Base-by-base conservation (phyloP, 2,888 invertebrate genomes). In the Minunthozetes semirufus region DNA sequence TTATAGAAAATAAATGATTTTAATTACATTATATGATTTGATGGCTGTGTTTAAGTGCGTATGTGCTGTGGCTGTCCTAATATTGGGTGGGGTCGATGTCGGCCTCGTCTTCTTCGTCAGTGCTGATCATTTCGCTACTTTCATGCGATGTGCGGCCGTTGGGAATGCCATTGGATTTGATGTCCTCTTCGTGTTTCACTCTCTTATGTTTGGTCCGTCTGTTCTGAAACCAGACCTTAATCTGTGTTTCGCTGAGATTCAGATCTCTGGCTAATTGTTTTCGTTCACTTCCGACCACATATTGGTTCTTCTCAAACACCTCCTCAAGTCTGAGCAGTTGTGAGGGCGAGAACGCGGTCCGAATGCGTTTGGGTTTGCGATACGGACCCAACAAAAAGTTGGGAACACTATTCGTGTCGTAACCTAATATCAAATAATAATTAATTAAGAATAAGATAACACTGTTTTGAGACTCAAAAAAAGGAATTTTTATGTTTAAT, bases 271-370 rank as follows among this genome's bases (percentile, higher is more conserved):
- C 99, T 80, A 99, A 87, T 83, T 97, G 94, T 84, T 99, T 99
- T 81, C 99, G 87, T 84, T 99, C 98, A 46, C 95, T 95, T 0
- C 99, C 98, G 38, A 99, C 98, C 66, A 99, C 98, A 85, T 99
- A 99, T 83, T 98, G 98, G 85, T 98, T 99, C 85, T 94, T 95
- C 86, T 98, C 97, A 84, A 99, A 99, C 75, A 98, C 97, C 83
- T 97, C 94, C 84, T 98, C 98, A 83, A 98, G 84, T 85, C 96
- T 94, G 78, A 98, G 87, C 79, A 98, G 88, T 84, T 99, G 98
- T 74, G 94, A 93, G 46, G 98, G 98, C 76, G 96, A 95, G 86
- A 99, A 99, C 53, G 98, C 98, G 50, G 98, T 99, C 80, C 98
- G 88, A 85, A 98, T 96, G 83, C 99, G 87, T 86, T 99, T 99